Evolutionary conservation across 1,140 invertebrate species (phyloP).

Genomic region (Mya arenaria): DNA sequence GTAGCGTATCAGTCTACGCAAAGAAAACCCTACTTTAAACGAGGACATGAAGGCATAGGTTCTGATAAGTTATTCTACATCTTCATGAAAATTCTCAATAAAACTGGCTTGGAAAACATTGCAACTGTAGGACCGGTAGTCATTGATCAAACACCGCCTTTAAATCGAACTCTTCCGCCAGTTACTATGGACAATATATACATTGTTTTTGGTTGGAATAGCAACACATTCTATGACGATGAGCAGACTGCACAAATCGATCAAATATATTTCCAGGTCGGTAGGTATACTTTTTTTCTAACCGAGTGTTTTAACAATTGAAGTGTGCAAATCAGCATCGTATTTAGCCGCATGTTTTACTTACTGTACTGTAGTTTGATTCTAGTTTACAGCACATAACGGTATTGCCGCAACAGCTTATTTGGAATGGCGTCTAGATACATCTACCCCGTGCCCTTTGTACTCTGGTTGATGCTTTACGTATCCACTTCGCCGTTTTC

Average conservation of each 20-base stretch:
- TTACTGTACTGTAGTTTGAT: not conserved
- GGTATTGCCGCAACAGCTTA: not conserved
- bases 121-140: constrained; percentile 59
- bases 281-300: constrained; percentile 3
- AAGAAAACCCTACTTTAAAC: constrained; percentile 7
- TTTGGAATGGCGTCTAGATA: constrained; percentile 8
- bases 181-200: not conserved
- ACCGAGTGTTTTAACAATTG: not conserved
- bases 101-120: constrained; percentile 51
- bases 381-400: not conserved
- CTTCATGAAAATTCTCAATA: constrained; percentile 60
- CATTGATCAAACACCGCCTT: constrained; percentile 64
- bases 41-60: constrained; percentile 51
- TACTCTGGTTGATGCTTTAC: not conserved
- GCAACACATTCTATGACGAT: constrained; percentile 53
- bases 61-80: constrained; percentile 56
- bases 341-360: not conserved
- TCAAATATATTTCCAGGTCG: not conserved
- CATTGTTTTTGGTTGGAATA: constrained; percentile 52
- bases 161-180: constrained; percentile 6
- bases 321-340: not conserved
- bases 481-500: not conserved
- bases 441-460: not conserved
- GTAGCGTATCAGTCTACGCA: constrained; percentile 2
- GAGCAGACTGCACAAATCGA: constrained; percentile 54